Conservation (phyloP, 2,888 invertebrate genomes). For the Tridacna gigas region DNA sequence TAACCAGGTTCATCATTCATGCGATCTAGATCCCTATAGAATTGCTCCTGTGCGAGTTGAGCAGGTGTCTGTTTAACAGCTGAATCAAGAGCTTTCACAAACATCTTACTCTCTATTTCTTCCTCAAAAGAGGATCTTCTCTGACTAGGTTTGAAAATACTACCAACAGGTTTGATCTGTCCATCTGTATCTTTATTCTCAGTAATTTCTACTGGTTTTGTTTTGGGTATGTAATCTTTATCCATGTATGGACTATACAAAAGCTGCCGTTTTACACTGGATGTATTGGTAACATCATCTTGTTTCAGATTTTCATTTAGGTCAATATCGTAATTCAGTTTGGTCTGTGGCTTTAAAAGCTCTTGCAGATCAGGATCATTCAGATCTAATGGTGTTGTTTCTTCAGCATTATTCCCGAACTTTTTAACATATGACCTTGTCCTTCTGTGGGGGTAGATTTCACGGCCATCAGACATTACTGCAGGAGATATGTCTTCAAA, state of each 20-base stretch:
- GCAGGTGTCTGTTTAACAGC: conserved; percentile 66
- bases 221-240: conserved; percentile 57
- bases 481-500: conserved; percentile 68
- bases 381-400: conserved; percentile 57
- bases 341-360: conserved; percentile 64
- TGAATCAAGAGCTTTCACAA: conserved; percentile 67
- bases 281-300: conserved; percentile 20
- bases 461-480: conserved; percentile 57
- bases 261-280: conserved; percentile 55
- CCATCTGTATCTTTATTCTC: conserved; percentile 37
- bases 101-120: conserved; percentile 62
- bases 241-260: conserved; percentile 69
- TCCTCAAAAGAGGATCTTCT: conserved; percentile 51
- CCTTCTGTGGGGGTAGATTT: conserved; percentile 78
- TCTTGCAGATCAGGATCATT: conserved; percentile 70
- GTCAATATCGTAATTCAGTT: conserved; percentile 66
- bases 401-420: conserved; percentile 59
- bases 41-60: conserved; percentile 59
- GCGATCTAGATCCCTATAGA: conserved; percentile 64
- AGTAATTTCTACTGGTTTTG: conserved; percentile 21
- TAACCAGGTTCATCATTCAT: conserved; percentile 44
- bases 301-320: conserved; percentile 61
- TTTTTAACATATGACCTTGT: conserved; percentile 67
- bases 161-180: conserved; percentile 26
- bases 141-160: conserved; percentile 40